phyloP scores from a whole-genome alignment of 2,888 invertebrate species.

The Eupelmus urozonus region DNA sequence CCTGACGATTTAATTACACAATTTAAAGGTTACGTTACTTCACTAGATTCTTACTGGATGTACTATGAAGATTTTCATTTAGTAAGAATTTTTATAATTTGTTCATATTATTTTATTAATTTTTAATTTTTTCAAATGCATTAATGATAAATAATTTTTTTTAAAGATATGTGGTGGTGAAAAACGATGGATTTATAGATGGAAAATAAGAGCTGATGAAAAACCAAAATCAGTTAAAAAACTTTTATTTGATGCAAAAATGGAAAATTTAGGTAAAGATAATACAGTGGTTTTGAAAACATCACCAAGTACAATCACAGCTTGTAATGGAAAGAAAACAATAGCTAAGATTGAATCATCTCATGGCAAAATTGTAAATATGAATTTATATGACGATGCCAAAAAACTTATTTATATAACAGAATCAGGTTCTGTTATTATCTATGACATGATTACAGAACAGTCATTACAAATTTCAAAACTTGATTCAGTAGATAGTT shows the following conservation, averaged over 20 bases:
- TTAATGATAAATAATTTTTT: constrained; percentile 27
- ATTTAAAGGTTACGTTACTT: constrained; percentile 70
- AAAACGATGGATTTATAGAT: constrained; percentile 69
- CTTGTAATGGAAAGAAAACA: constrained; percentile 77
- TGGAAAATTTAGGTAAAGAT: constrained; percentile 65
- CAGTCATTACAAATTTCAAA: constrained; percentile 48
- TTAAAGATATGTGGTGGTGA: constrained; percentile 72
- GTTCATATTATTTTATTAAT: neutral
- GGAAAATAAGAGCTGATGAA: constrained; percentile 68
- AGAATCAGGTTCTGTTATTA: constrained; percentile 76
- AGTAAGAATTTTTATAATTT: constrained; percentile 61
- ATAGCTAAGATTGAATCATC: constrained; percentile 77
- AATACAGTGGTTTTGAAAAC: constrained; percentile 69
- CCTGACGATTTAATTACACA: constrained; percentile 66
- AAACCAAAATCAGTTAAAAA: constrained; percentile 65
- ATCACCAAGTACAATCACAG: constrained; percentile 65
- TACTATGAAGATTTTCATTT: constrained; percentile 67
- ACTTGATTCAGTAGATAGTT: constrained; percentile 53
- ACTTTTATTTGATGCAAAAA: constrained; percentile 71
- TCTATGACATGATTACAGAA: constrained; percentile 45
- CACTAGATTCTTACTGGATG: constrained; percentile 72
- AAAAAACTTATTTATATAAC: constrained; percentile 79
- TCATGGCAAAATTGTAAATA: constrained; percentile 77
- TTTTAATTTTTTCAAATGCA: constrained; percentile 2
- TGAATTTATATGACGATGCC: constrained; percentile 79